These are phyloP conservation scores for Corythucha ciliata DNA, from an alignment of 2,888 invertebrate genomes.

Conservation along the genomic window DNA sequence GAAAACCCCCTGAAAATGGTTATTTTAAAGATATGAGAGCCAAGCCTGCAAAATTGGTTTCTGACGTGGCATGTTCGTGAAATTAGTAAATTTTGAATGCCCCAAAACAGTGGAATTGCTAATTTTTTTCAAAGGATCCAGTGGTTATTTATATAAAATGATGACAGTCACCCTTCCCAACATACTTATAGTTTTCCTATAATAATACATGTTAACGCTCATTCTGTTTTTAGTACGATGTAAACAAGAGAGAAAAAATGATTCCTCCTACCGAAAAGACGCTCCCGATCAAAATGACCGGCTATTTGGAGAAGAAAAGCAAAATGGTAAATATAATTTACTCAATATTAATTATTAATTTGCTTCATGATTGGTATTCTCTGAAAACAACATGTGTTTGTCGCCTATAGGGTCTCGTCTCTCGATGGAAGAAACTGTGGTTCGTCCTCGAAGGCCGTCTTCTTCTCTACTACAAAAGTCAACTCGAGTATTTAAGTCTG, in stretches of 20 bases:
- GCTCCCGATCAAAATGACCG: slow-evolving; percentile 42
- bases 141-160: neutral
- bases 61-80: too few species aligned
- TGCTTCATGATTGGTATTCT: too few species aligned
- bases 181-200: too few species aligned
- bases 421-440: slow-evolving; percentile 48
- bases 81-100: too few species aligned
- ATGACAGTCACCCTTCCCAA: slow-evolving; percentile 15
- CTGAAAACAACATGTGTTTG: neutral
- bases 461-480: slow-evolving; percentile 47
- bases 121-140: too few species aligned
- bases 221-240: slow-evolving; percentile 30
- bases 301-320: slow-evolving; percentile 46
- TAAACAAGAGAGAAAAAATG: slow-evolving; percentile 28
- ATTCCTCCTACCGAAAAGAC: slow-evolving; percentile 30
- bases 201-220: too few species aligned
- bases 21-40: too few species aligned
- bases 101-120: too few species aligned
- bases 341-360: neutral
- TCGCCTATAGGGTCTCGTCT: slow-evolving; percentile 28
- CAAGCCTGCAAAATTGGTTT: too few species aligned
- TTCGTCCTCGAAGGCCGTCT: slow-evolving; percentile 48
- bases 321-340: slow-evolving; percentile 42
- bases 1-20: too few species aligned
- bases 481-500: slow-evolving; percentile 45